Evolutionary conservation across 2,888 invertebrate species (phyloP).

Genomic region (Tetranychus truncatus): DNA sequence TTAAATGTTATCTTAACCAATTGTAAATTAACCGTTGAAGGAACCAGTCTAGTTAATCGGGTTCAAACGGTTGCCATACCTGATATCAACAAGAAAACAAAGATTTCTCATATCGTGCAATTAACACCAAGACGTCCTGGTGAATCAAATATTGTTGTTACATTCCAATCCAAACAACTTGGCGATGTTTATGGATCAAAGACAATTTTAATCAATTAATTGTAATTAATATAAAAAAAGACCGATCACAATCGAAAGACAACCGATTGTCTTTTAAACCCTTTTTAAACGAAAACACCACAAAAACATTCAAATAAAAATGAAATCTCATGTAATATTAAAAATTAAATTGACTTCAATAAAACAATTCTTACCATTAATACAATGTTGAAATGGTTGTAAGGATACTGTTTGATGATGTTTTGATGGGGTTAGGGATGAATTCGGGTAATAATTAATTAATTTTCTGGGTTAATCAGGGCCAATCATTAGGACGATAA

Average conservation of each 20-base stretch:
- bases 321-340: too few relatives aligned
- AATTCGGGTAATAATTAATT: too few relatives aligned
- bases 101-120: constrained; percentile 43
- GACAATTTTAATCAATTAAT: constrained; percentile 31
- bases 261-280: too few relatives aligned
- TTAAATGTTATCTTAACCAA: constrained; percentile 44
- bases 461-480: too few relatives aligned
- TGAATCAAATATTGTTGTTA: constrained; percentile 47
- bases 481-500: too few relatives aligned
- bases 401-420: too few relatives aligned
- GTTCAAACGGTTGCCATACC: constrained; percentile 31
- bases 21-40: constrained; percentile 51
- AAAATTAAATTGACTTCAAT: too few relatives aligned
- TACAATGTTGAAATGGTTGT: too few relatives aligned
- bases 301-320: too few relatives aligned
- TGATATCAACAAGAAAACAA: constrained; percentile 45
- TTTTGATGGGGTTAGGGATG: too few relatives aligned
- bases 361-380: too few relatives aligned
- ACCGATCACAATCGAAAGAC: not conserved
- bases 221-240: not conserved
- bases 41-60: constrained; percentile 46
- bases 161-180: constrained; percentile 49
- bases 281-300: too few relatives aligned
- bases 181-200: constrained; percentile 51
- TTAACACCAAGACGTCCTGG: constrained; percentile 44